Evolutionary conservation across 2,113 vertebrate genomes (phyloP).

Genomic region (Leptodactylus fuscus): DNA sequence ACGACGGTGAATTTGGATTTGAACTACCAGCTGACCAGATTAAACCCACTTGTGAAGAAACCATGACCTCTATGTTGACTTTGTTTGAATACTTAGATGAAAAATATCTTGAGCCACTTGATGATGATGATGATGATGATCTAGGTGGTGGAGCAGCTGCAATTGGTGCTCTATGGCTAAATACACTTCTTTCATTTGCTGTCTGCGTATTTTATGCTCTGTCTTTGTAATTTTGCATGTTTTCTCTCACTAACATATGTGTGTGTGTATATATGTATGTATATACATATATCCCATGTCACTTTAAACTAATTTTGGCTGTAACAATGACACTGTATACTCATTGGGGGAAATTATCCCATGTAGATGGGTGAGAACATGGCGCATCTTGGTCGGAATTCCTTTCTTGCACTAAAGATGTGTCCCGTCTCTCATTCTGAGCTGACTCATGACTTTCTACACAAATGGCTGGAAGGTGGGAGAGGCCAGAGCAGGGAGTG

Average conservation of each 20-base stretch:
- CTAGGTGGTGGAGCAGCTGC: conserved; percentile 4
- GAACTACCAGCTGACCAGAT: conserved; percentile 79
- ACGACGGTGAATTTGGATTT: conserved; percentile 74
- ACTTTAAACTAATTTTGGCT: not conserved
- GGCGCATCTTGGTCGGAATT: too few species aligned
- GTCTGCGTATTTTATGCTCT: conserved; percentile 27
- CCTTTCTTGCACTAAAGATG: too few species aligned
- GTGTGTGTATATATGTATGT: not conserved
- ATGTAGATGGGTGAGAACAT: too few species aligned
- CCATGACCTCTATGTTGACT: conserved; percentile 76
- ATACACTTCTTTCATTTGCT: conserved; percentile 9
- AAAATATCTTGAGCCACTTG: conserved; percentile 64
- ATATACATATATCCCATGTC: not conserved
- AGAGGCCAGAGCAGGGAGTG: too few species aligned
- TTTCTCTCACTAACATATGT: not conserved
- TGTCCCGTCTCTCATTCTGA: too few species aligned
- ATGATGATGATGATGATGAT: too few species aligned
- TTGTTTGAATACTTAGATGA: conserved; percentile 78
- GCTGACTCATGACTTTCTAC: too few species aligned
- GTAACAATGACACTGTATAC: too few species aligned
- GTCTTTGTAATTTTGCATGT: not conserved
- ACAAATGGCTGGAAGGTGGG: too few species aligned
- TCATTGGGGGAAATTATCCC: too few species aligned
- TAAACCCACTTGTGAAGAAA: conserved; percentile 83
- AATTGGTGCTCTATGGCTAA: not conserved